Evolutionary conservation across 1,140 invertebrate genomes (phyloP).

Genomic region (Ceratitis capitata): DNA sequence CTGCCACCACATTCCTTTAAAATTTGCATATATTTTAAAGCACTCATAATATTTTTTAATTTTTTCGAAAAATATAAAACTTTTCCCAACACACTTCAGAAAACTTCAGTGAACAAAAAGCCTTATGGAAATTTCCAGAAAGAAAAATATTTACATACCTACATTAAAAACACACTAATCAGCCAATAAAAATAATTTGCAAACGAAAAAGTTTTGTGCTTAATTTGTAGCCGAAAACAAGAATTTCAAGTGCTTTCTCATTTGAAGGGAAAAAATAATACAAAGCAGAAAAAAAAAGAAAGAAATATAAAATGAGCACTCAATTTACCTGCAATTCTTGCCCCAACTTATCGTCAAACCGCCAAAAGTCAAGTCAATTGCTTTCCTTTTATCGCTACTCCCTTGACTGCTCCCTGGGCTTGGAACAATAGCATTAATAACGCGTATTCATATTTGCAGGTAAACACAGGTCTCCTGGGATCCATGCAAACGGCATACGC

Average conservation of each 20-base stretch:
- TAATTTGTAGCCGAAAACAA: background rate
- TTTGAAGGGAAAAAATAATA: too few species aligned
- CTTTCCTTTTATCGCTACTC: background rate
- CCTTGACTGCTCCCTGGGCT: background rate
- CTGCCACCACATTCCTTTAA: background rate
- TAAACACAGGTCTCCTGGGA: background rate
- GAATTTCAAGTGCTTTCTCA: background rate
- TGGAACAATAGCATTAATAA: slow-evolving; percentile 24
- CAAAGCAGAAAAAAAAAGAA: too few species aligned
- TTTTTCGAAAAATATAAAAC: background rate
- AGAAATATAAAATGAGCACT: background rate
- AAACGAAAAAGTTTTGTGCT: slow-evolving; percentile 12
- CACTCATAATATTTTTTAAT: background rate
- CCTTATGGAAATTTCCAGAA: background rate
- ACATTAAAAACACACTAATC: slow-evolving; percentile 15
- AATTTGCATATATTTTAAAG: background rate
- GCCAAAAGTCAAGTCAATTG: background rate
- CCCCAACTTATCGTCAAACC: background rate
- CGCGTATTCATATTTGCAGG: slow-evolving; percentile 2
- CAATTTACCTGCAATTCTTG: background rate
- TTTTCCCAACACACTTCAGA: background rate
- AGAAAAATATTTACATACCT: too few species aligned
- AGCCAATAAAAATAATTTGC: slow-evolving; percentile 20
- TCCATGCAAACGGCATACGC: background rate
- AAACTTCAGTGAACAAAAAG: background rate